phyloP scores from a whole-genome alignment of 2,113 vertebrate genomes.

The Pogona vitticeps region DNA sequence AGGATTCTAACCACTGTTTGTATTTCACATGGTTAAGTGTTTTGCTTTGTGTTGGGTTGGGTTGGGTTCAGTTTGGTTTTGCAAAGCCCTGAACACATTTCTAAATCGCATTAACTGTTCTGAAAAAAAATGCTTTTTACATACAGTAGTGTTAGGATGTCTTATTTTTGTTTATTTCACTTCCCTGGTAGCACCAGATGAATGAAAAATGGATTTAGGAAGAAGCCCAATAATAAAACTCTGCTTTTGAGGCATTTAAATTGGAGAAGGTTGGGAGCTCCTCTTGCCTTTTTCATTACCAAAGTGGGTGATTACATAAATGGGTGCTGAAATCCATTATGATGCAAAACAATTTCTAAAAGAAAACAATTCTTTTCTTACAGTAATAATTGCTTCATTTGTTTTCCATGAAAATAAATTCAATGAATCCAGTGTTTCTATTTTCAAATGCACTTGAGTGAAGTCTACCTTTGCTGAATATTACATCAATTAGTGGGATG shows the following conservation, averaged over 20 bases:
- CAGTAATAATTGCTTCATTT: constrained; percentile 1
- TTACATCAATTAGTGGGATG: neutral
- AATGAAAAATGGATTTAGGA: neutral
- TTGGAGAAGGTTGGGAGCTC: neutral
- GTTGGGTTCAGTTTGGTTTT: neutral
- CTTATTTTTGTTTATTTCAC: neutral
- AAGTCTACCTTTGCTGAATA: neutral
- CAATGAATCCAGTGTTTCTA: constrained; percentile 34
- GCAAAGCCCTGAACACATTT: neutral
- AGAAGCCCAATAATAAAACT: too few species aligned
- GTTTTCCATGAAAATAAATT: constrained; percentile 35
- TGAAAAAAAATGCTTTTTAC: neutral
- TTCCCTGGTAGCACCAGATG: neutral
- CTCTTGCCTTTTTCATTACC: constrained; percentile 32
- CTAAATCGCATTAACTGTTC: constrained; percentile 14
- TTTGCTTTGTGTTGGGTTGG: too few species aligned
- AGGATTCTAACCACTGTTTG: too few species aligned
- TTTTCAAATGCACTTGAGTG: constrained; percentile 28
- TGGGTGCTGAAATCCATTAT: constrained; percentile 34
- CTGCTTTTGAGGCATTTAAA: constrained; percentile 29
- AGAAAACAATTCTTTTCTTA: constrained; percentile 32
- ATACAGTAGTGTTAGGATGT: neutral
- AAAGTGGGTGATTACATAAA: constrained; percentile 35
- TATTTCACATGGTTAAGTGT: constrained; percentile 25
- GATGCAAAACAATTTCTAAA: constrained; percentile 49